These are phyloP conservation scores for Kobus ellipsiprymnus DNA, from an alignment of 2,113 vertebrate genomes.

Conservation along the genomic window DNA sequence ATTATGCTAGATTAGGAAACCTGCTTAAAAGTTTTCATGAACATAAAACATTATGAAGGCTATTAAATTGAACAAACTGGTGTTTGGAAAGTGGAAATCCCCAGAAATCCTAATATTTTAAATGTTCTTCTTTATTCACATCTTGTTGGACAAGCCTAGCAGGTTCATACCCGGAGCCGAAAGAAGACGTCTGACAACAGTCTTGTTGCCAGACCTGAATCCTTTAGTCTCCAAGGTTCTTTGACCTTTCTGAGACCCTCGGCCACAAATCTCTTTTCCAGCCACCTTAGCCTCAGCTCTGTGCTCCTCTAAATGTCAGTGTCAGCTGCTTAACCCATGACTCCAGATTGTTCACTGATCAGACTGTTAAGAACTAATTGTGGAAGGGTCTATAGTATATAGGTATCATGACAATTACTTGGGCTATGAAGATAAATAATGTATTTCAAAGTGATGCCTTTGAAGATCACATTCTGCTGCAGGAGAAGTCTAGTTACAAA, in stretches of 20 bases:
- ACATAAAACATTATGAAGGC: slow-evolving; percentile 28
- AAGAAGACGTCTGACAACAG: background rate
- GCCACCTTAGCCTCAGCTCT: background rate
- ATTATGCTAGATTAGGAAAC: slow-evolving; percentile 17
- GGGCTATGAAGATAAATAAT: background rate
- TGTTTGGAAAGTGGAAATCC: slow-evolving; percentile 14
- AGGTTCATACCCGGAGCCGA: background rate
- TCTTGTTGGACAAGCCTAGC: background rate
- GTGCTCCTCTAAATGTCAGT: background rate
- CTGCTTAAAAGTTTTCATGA: slow-evolving; percentile 24
- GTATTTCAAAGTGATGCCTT: background rate
- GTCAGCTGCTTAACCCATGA: background rate
- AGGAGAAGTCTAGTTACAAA: background rate
- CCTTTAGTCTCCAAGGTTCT: background rate
- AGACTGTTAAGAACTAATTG: background rate
- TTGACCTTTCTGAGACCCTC: background rate
- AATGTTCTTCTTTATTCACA: background rate
- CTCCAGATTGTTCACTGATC: background rate
- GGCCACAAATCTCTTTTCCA: background rate
- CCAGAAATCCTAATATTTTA: background rate
- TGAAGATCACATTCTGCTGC: background rate
- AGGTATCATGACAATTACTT: background rate
- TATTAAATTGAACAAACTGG: slow-evolving; percentile 13
- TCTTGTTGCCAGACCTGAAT: background rate
- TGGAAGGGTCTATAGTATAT: background rate